Percentiles rank a stretch among this genome's conserved stretches.
phyloP scores from a whole-genome alignment of 2,888 invertebrate species.

The Rhamphomyia laevipes region DNA sequence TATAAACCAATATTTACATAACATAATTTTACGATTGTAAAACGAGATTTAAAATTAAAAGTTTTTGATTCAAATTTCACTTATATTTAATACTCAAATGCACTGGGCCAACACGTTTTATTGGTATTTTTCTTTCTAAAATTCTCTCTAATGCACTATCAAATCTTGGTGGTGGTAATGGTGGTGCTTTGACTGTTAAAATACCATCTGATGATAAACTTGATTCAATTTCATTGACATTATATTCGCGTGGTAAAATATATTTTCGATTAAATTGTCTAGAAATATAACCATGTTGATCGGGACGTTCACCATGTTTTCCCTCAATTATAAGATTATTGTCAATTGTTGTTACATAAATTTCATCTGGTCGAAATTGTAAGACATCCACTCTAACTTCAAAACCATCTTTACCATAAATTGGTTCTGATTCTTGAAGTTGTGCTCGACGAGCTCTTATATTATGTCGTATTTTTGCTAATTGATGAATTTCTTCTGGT shows the following conservation, averaged over 20 bases:
- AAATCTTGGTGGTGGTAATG: no score
- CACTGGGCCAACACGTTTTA: no score
- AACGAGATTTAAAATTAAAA: no score
- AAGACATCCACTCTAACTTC: constrained; percentile 57
- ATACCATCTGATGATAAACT: constrained; percentile 73
- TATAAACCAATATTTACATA: no score
- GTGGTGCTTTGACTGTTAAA: constrained; percentile 46
- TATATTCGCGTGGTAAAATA: constrained; percentile 54
- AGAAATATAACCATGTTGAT: constrained; percentile 63
- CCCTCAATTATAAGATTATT: constrained; percentile 54
- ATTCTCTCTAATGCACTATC: no score
- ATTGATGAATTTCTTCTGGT: no score
- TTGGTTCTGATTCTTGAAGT: neutral
- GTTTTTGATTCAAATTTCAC: no score
- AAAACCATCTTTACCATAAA: constrained; percentile 50
- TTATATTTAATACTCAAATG: no score
- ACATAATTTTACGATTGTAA: no score
- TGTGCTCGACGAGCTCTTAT: neutral
- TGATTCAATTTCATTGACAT: constrained; percentile 59
- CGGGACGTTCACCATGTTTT: constrained; percentile 57
- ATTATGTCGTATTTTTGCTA: no score
- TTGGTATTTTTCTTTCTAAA: no score
- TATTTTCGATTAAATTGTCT: constrained; percentile 67
- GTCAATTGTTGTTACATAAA: constrained; percentile 56
- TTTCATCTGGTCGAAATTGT: constrained; percentile 57